Evolutionary conservation across 2,113 vertebrate genomes (phyloP), one percentile per base, ranked within the genome.

Genomic region (Halcyon senegalensis): DNA sequence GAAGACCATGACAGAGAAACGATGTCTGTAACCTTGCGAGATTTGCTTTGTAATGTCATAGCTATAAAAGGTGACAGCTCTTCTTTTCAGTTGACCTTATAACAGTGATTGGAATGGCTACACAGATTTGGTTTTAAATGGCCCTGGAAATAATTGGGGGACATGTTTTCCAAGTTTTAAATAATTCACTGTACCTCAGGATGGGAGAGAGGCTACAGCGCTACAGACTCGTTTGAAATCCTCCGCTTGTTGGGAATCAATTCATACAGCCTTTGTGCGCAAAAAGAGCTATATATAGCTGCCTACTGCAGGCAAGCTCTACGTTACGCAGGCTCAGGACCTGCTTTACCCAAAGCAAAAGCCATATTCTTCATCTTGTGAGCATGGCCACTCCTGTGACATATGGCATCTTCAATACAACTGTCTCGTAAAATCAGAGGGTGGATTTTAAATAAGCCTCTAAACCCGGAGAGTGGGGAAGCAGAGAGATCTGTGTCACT

Each of bases 261-360:
- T 85, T 94, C 83, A 13, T 84, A 43, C 56, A 86, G 89, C 74
- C 85, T 93, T 90, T 92, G 95, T 96, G 96, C 43, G 30, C 94
- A 96, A 78, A 74, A 90, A 51, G 75, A 92, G 79, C 96, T 96
- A 88, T 95, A 95, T 96, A 94, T 96, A 96, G 95, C 44, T 14
- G 56, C 53, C 16, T 19, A 58, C 94, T 96, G 95, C 94, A 95
- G 96, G 85, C 94, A 77, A 68, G 90, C 93, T 70, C 41, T 41
- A 16, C 48, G 80, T 35, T 88, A 56, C 33, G 37, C 5, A 16
- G 93, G 73, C 95, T 94, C 75, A 64, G 84, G 77, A 74, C 83
- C 80, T 59, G 83, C 68, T 66, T 89, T 69, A 60, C 82, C 58
- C 85, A 46, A 60, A 96, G 87, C 70, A 83, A 88, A 93, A 91